These are phyloP conservation scores for Eptesicus fuscus DNA, from an alignment of 2,113 vertebrate genomes.

Conservation along the genomic window DNA sequence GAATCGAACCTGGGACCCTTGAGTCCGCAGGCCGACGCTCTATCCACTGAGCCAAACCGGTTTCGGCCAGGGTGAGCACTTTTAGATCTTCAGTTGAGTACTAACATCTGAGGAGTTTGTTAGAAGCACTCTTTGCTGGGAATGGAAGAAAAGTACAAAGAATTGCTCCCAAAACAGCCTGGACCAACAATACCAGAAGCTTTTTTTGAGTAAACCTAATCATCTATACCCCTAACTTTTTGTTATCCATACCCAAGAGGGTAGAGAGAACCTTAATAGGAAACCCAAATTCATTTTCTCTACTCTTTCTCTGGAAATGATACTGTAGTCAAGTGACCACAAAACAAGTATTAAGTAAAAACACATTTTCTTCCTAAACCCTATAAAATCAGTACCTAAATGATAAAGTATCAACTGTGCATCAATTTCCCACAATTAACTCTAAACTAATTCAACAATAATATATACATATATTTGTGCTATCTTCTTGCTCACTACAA, in stretches of 20 bases:
- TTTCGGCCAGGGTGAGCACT: background rate
- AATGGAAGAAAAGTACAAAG: background rate
- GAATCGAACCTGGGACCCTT: too few species aligned
- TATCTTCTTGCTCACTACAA: slow-evolving; percentile 18
- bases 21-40: too few species aligned
- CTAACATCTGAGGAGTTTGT: background rate
- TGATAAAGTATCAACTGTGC: background rate
- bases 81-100: background rate
- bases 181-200: background rate
- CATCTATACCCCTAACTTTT: background rate
- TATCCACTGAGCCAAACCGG: too few species aligned
- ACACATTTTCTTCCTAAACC: background rate
- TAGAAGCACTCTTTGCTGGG: background rate
- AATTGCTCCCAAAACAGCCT: background rate
- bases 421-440: slow-evolving; percentile 15
- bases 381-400: slow-evolving; percentile 1
- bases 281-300: slow-evolving; percentile 19
- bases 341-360: background rate
- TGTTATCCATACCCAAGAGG: background rate
- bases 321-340: background rate
- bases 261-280: background rate
- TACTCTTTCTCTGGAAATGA: slow-evolving; percentile 20
- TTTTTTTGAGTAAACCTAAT: background rate
- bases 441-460: slow-evolving; percentile 6
- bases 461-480: background rate